Conservation (phyloP, 2,797 vertebrate genomes). For the Monodelphis domestica region DNA sequence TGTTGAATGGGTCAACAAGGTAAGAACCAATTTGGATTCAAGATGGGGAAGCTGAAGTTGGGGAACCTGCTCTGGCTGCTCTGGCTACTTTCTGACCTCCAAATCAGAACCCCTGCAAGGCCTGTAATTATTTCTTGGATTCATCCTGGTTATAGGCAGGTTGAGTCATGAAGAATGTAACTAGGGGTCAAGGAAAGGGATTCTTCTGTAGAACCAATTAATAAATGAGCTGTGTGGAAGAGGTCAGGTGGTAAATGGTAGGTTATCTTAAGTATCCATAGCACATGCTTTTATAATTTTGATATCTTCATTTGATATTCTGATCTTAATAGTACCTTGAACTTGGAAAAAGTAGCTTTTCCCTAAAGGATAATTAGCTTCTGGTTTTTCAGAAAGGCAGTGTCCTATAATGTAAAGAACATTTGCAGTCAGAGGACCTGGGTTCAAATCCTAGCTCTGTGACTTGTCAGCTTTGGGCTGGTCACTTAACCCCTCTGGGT, state of each 20-base stretch:
- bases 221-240: background rate
- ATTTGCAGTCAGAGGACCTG: background rate
- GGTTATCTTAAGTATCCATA: background rate
- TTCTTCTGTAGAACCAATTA: background rate
- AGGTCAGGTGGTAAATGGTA: background rate
- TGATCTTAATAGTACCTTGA: background rate
- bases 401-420: background rate
- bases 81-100: background rate
- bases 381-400: background rate
- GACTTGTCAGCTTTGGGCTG: too few relatives aligned
- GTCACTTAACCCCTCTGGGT: background rate
- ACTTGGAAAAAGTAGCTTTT: background rate
- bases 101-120: background rate
- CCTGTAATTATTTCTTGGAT: background rate
- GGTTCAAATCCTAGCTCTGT: too few relatives aligned
- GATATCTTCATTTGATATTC: background rate
- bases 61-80: background rate
- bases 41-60: background rate
- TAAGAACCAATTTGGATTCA: slow-evolving; percentile 74
- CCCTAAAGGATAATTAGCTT: background rate
- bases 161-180: background rate
- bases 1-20: slow-evolving; percentile 97
- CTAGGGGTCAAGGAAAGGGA: background rate
- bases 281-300: background rate
- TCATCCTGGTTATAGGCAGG: background rate